phyloP scores from a whole-genome alignment of 2,113 vertebrate species.

The Panthera uncia region DNA sequence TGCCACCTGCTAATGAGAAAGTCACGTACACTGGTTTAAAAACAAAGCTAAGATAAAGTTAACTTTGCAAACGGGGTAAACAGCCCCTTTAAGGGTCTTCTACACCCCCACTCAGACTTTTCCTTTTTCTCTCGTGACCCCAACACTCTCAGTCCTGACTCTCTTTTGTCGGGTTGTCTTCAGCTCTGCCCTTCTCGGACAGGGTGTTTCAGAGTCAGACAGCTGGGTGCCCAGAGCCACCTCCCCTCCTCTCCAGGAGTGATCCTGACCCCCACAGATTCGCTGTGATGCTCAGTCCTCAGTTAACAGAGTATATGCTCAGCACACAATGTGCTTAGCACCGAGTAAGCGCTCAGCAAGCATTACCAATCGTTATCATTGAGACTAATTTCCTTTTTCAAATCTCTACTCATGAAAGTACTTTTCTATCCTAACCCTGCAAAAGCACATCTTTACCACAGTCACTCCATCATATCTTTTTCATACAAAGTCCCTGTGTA shows the following conservation, averaged over 20 bases:
- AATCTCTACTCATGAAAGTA: neutral
- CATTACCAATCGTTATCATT: neutral
- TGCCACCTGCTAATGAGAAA: neutral
- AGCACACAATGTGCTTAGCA: neutral
- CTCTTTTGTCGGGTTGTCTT: neutral
- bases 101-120: neutral
- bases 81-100: neutral
- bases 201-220: neutral
- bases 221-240: neutral
- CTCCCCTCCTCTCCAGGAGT: neutral
- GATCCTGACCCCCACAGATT: rapidly evolving
- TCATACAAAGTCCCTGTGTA: neutral
- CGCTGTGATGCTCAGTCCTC: neutral
- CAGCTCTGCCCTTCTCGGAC: neutral
- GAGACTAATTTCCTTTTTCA: neutral
- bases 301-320: neutral
- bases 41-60: neutral
- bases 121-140: neutral
- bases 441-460: neutral
- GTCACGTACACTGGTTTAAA: neutral
- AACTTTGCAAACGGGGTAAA: neutral
- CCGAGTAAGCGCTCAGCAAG: neutral
- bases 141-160: neutral
- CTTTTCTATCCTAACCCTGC: neutral
- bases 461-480: neutral